Conservation (phyloP, 1,140 invertebrate species). For the Homalodisca vitripennis region DNA sequence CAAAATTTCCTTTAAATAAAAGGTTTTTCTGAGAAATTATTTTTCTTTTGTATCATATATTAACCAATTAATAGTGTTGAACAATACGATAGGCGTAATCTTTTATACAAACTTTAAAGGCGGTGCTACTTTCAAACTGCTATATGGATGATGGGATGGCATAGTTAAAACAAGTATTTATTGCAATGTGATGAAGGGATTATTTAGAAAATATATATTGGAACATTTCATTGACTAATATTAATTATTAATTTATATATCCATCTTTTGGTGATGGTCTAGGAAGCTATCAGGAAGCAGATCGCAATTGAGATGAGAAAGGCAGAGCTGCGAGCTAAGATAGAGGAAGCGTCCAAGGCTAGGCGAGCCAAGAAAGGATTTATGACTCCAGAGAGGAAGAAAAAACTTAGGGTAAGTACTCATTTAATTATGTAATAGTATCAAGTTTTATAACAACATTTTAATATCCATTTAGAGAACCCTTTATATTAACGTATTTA, state of each 20-base stretch:
- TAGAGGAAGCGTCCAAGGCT: conserved; percentile 29
- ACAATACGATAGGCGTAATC: too few species aligned
- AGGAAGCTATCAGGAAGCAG: not conserved
- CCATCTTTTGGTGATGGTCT: not conserved
- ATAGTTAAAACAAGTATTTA: not conserved
- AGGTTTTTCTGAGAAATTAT: too few species aligned
- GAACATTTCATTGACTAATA: not conserved
- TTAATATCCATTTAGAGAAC: too few species aligned
- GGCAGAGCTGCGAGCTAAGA: conserved; percentile 36
- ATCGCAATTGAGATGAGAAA: conserved; percentile 36
- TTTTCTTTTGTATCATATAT: too few species aligned
- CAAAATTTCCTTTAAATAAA: too few species aligned
- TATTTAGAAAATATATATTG: not conserved
- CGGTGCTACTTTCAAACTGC: too few species aligned
- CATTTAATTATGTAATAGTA: too few species aligned
- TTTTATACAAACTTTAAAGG: too few species aligned
- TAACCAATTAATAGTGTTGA: too few species aligned
- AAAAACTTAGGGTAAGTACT: conserved; percentile 88
- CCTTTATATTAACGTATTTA: not conserved
- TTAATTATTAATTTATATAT: not conserved
- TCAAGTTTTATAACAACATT: too few species aligned
- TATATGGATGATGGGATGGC: too few species aligned
- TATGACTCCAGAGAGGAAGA: conserved; percentile 97
- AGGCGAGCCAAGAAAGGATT: conserved; percentile 30
- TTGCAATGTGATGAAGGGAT: too few species aligned